Evolutionary conservation across 2,888 invertebrate species (phyloP).

Genomic region (Eristalis pertinax): DNA sequence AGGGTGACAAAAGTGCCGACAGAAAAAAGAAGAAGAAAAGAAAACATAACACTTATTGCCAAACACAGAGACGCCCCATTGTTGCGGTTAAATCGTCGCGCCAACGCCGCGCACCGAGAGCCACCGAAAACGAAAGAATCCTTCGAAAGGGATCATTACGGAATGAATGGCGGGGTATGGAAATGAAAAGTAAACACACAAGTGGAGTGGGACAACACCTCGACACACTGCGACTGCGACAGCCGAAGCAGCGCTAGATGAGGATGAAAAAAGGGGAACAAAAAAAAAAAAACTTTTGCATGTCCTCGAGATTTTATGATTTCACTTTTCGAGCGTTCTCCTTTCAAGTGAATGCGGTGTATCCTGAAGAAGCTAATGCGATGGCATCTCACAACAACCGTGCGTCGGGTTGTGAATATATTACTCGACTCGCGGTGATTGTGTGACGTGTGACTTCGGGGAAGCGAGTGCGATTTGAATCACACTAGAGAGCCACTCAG

Average conservation of each 20-base stretch:
- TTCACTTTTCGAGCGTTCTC: slow-evolving; percentile 51
- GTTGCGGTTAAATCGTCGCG: slow-evolving; percentile 67
- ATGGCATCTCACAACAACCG: slow-evolving; percentile 41
- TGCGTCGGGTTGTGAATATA: neutral
- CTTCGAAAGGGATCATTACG: slow-evolving; percentile 65
- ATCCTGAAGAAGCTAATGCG: slow-evolving; percentile 67
- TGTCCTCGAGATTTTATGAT: slow-evolving; percentile 68
- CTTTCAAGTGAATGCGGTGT: slow-evolving; percentile 54
- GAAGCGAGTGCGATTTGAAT: slow-evolving; percentile 45
- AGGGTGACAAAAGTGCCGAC: slow-evolving; percentile 32
- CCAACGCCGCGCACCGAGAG: slow-evolving; percentile 1
- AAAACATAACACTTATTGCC: slow-evolving; percentile 59
- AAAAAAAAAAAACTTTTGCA: slow-evolving; percentile 34
- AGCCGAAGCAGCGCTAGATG: neutral
- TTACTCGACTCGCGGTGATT: slow-evolving; percentile 10
- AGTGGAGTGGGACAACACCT: slow-evolving; percentile 14
- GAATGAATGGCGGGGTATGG: slow-evolving; percentile 60
- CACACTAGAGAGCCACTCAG: slow-evolving; percentile 59
- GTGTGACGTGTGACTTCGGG: slow-evolving; percentile 37
- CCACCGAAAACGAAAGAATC: slow-evolving; percentile 15
- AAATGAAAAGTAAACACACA: slow-evolving; percentile 68
- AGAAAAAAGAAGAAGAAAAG: slow-evolving; percentile 1
- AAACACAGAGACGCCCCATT: slow-evolving; percentile 59
- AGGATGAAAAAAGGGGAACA: neutral
- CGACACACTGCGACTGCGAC: neutral